phyloP scores from a whole-genome alignment of 2,888 invertebrate species.

The Leptopilina drosophilae region DNA sequence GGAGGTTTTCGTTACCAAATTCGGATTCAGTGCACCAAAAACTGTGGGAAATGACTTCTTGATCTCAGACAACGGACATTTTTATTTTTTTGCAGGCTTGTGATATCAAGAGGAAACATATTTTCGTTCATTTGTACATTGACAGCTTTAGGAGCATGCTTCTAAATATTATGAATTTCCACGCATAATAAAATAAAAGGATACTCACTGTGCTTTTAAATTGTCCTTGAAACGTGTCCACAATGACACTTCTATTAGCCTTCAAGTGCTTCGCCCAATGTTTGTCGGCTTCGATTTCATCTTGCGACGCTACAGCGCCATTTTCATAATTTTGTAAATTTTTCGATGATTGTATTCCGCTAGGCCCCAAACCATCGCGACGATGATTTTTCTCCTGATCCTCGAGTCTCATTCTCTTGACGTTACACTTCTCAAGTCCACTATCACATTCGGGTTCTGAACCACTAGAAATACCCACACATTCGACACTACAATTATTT shows the following conservation, averaged over 20 bases:
- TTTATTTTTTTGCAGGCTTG: no score
- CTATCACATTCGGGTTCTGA: constrained; percentile 72
- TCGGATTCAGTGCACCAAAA: no score
- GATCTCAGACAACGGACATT: no score
- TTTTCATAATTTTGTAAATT: constrained; percentile 66
- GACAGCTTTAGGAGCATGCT: no score
- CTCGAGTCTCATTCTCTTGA: constrained; percentile 75
- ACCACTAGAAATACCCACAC: constrained; percentile 63
- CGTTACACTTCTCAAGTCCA: constrained; percentile 73
- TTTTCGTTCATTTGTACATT: no score
- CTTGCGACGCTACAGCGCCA: constrained; percentile 70
- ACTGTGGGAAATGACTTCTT: no score
- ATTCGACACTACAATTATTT: constrained; percentile 66
- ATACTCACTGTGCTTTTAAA: constrained; percentile 81
- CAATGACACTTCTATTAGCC: constrained; percentile 80
- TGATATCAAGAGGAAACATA: no score
- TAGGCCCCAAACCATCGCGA: constrained; percentile 64
- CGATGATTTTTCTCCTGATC: constrained; percentile 75
- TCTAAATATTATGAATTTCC: no score
- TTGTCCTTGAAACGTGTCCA: constrained; percentile 82
- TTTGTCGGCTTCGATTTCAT: constrained; percentile 78
- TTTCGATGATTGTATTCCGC: constrained; percentile 63
- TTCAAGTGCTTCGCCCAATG: constrained; percentile 80
- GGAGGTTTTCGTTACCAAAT: no score
- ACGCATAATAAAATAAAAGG: not conserved